Percentiles rank a stretch among this genome's conserved stretches.
Evolutionary conservation across 2,888 invertebrate genomes (phyloP).

Genomic region (Drosophila rubida): DNA sequence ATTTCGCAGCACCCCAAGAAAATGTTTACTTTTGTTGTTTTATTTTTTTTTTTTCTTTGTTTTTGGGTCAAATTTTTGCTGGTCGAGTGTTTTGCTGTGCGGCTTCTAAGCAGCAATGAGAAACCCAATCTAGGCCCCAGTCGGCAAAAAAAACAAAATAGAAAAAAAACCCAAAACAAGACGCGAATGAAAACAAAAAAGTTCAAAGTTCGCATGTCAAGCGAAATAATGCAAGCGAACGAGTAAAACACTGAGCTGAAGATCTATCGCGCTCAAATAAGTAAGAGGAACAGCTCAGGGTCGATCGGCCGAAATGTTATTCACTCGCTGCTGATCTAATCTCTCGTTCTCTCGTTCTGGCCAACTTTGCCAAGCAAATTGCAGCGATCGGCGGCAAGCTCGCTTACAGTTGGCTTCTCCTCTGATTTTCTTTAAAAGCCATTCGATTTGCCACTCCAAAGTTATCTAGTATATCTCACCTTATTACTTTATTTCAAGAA

Average conservation of each 20-base stretch:
- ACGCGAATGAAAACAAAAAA: slow-evolving; percentile 47
- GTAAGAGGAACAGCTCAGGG: slow-evolving; percentile 39
- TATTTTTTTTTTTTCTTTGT: slow-evolving; percentile 14
- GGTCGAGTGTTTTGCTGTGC: slow-evolving; percentile 51
- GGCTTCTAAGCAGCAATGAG: slow-evolving; percentile 52
- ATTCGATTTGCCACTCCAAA: too few relatives aligned
- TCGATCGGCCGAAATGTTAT: slow-evolving; percentile 24
- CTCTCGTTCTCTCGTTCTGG: not conserved
- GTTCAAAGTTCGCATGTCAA: slow-evolving; percentile 64
- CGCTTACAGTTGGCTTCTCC: too few relatives aligned
- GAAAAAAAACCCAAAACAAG: not conserved
- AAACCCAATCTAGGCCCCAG: slow-evolving; percentile 40
- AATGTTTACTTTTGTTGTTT: slow-evolving; percentile 56
- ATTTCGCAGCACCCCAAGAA: slow-evolving; percentile 54
- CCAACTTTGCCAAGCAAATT: not conserved
- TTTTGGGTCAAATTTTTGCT: slow-evolving; percentile 65
- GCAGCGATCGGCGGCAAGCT: not conserved
- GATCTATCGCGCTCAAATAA: slow-evolving; percentile 23
- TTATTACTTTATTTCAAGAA: too few relatives aligned
- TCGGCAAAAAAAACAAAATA: not conserved
- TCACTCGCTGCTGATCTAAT: slow-evolving; percentile 11
- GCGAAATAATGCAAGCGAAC: slow-evolving; percentile 22
- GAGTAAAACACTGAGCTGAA: slow-evolving; percentile 11
- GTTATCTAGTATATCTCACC: too few relatives aligned
- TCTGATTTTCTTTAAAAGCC: too few relatives aligned